Conservation (phyloP, 2,797 vertebrate species). For the Gymnoscopelus microlampas region DNA sequence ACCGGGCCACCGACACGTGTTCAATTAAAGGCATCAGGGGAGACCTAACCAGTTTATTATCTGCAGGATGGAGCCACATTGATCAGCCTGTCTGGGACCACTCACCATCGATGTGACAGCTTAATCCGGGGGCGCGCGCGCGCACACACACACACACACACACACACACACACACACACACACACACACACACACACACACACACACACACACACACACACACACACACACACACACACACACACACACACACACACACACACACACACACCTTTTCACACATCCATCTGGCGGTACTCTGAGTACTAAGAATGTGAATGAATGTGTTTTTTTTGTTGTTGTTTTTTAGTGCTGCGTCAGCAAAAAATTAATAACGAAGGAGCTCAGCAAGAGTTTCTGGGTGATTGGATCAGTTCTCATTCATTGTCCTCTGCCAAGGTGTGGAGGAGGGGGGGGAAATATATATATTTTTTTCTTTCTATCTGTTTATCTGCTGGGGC, state of each 20-base stretch:
- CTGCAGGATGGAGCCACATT: conserved; percentile 66
- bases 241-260: conserved; percentile 3
- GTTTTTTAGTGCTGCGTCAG: conserved; percentile 27
- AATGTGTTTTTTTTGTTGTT: conserved; percentile 14
- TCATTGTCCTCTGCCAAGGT: conserved; percentile 36
- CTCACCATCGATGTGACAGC: conserved; percentile 56
- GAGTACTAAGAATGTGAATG: conserved; percentile 28
- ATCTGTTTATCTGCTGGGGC: conserved; percentile 16
- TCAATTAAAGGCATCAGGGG: conserved; percentile 69
- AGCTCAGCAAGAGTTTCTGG: conserved; percentile 5
- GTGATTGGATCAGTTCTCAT: conserved; percentile 40
- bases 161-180: neutral
- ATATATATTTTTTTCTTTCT: conserved; percentile 34
- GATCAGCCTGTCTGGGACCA: conserved; percentile 65
- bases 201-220: conserved; percentile 1
- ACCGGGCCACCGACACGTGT: conserved; percentile 60
- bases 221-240: conserved; percentile 1
- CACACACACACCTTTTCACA: conserved; percentile 11
- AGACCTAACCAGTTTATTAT: conserved; percentile 71
- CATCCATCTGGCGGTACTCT: conserved; percentile 21
- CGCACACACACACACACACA: neutral
- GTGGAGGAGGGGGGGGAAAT: conserved; percentile 4
- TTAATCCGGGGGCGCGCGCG: conserved; percentile 49
- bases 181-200: neutral
- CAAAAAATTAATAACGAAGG: conserved; percentile 13